phyloP scores from a whole-genome alignment of 2,113 vertebrate genomes.

The Balaeniceps rex region DNA sequence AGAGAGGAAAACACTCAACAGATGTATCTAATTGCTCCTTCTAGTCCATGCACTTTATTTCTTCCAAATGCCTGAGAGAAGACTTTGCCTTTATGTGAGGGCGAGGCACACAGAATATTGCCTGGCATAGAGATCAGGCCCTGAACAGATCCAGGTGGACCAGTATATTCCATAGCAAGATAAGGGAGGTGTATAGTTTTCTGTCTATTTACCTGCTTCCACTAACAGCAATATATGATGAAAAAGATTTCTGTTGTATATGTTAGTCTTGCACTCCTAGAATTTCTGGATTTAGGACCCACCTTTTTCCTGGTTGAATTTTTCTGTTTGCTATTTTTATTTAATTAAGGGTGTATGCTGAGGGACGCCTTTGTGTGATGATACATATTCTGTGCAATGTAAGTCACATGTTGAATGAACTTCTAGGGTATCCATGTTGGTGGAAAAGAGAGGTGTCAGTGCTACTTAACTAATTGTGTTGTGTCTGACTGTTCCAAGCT shows the following conservation, averaged over 20 bases:
- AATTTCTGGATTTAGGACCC: neutral
- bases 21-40: slow-evolving; percentile 61
- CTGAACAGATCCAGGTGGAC: neutral
- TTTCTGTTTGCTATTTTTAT: neutral
- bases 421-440: neutral
- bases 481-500: neutral
- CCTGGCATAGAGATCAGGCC: neutral
- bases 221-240: neutral
- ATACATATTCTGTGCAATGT: neutral
- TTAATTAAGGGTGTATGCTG: neutral
- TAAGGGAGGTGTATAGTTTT: neutral
- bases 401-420: neutral
- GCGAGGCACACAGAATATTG: neutral
- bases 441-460: neutral
- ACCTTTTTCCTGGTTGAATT: neutral
- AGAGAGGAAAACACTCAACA: slow-evolving; percentile 47
- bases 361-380: neutral
- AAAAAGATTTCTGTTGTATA: fast-evolving
- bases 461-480: neutral
- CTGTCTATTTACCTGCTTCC: neutral
- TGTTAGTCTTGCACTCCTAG: too few relatives aligned
- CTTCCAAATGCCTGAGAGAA: neutral
- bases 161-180: neutral
- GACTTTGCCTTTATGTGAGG: neutral
- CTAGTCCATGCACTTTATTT: neutral